Percentiles rank a stretch among this genome's conserved stretches.
phyloP scores from a whole-genome alignment of 23 tunicate genomes.

The Corella eumyota region DNA sequence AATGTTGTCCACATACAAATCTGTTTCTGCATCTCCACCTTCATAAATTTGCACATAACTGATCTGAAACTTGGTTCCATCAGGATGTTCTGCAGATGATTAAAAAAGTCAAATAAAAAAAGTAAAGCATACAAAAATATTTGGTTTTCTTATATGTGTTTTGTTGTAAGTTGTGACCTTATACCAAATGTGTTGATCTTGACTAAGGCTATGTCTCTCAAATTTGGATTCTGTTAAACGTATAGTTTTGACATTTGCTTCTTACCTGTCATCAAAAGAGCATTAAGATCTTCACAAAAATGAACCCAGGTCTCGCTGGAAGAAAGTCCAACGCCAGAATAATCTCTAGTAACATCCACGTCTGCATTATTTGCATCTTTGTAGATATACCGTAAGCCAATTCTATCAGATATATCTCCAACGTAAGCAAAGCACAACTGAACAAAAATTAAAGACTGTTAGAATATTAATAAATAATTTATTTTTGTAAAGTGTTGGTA shows the following conservation, averaged over 20 bases:
- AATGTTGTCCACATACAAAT: slow-evolving; percentile 32
- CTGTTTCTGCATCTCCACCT: slow-evolving; percentile 19
- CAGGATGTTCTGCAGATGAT: slow-evolving; percentile 4
- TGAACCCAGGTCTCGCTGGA: slow-evolving; percentile 11
- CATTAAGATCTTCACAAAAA: slow-evolving; percentile 8
- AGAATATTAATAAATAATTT: too few relatives aligned
- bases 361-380: background rate
- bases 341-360: background rate
- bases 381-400: slow-evolving; percentile 10
- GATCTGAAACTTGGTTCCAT: slow-evolving; percentile 9
- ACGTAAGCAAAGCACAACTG: slow-evolving; percentile 61
- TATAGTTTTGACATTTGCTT: too few relatives aligned
- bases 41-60: slow-evolving; percentile 1
- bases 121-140: too few relatives aligned
- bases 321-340: slow-evolving; percentile 1
- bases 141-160: too few relatives aligned
- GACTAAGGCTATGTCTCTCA: too few relatives aligned
- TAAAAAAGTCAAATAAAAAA: background rate
- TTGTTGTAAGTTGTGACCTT: too few relatives aligned
- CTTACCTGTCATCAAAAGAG: slow-evolving; percentile 4
- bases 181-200: too few relatives aligned
- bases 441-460: background rate
- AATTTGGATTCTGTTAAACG: too few relatives aligned
- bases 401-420: slow-evolving; percentile 22
- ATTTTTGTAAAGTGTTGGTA: too few relatives aligned